These are phyloP conservation scores for Mongoloraphidia duomilia DNA, from an alignment of 2,888 invertebrate genomes.

Conservation along the genomic window DNA sequence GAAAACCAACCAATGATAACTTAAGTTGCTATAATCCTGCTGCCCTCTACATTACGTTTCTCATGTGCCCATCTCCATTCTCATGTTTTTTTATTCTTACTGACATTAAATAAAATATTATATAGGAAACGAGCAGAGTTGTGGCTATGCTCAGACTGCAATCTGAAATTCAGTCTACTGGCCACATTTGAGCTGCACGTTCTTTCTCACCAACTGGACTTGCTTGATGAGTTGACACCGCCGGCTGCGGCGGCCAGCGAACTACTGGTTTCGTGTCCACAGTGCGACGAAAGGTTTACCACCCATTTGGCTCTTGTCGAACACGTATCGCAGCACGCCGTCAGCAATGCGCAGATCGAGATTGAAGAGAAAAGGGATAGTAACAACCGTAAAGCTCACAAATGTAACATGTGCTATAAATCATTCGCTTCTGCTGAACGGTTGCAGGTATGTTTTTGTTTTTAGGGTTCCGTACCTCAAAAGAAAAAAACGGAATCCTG, in stretches of 20 bases:
- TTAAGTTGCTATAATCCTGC: too few species aligned
- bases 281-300: conserved; percentile 22
- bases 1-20: too few species aligned
- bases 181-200: conserved; percentile 22
- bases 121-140: too few species aligned
- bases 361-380: conserved; percentile 1
- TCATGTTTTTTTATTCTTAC: too few species aligned
- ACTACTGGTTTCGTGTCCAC: conserved; percentile 21
- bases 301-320: conserved; percentile 21
- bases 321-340: conserved; percentile 18
- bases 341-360: conserved; percentile 4
- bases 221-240: background rate
- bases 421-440: conserved; percentile 46
- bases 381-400: conserved; percentile 29
- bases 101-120: too few species aligned
- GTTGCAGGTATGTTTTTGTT: conserved; percentile 29
- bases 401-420: conserved; percentile 51
- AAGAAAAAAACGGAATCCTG: too few species aligned
- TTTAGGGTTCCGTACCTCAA: too few species aligned
- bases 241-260: conserved; percentile 17
- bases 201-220: conserved; percentile 20
- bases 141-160: conserved; percentile 11
- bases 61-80: too few species aligned
- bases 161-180: conserved; percentile 18
- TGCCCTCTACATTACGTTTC: too few species aligned